A percentile compares a stretch with the other conserved stretches of the same genome.
Conservation (phyloP, 2,888 invertebrate genomes). For the Tenthredo scrophulariae region DNA sequence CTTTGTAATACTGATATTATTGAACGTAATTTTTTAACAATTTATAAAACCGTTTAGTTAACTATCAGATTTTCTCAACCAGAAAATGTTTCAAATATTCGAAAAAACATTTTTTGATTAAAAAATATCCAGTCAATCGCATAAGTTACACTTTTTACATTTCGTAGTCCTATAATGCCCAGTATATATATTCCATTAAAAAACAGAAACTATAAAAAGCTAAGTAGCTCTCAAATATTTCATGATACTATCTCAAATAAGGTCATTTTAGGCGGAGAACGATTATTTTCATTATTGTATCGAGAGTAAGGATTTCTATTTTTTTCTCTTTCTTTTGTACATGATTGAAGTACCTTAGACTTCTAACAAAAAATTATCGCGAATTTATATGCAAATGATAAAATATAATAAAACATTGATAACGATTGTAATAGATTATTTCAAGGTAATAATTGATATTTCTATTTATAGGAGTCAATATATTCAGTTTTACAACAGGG, state of each 20-base stretch:
- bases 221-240: neutral
- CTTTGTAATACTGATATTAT: neutral
- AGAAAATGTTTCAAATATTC: neutral
- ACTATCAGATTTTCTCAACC: neutral
- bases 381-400: neutral
- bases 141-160: neutral
- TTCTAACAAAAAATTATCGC: neutral
- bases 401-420: neutral
- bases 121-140: neutral
- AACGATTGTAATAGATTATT: neutral
- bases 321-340: neutral
- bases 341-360: neutral
- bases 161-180: neutral
- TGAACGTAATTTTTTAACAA: neutral
- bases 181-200: neutral
- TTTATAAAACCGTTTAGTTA: neutral
- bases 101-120: neutral
- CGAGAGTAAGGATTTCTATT: neutral
- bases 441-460: conserved; percentile 13
- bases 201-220: neutral
- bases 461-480: neutral
- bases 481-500: conserved; percentile 3
- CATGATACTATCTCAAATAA: neutral
- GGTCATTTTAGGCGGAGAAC: neutral
- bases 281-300: neutral